Conservation (phyloP, 2,797 vertebrate genomes). For the Chloroceryle inda region DNA sequence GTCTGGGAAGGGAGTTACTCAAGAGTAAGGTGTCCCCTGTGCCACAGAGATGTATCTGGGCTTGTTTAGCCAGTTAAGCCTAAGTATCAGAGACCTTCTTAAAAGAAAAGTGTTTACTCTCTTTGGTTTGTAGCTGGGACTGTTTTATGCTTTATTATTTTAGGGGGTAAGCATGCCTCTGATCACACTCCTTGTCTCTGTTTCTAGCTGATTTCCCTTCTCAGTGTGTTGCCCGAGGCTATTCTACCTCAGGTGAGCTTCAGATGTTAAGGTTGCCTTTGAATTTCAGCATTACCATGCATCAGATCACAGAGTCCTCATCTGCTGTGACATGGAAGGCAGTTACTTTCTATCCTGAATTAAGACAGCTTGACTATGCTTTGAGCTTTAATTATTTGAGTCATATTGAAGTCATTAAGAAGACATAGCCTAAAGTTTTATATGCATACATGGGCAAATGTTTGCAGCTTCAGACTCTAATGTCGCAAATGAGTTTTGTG, state of each 20-base stretch:
- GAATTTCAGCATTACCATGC: background rate
- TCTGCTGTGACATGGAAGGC: background rate
- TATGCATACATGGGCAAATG: background rate
- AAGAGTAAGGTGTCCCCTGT: background rate
- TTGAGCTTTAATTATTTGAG: constrained; percentile 29
- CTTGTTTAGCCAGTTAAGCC: background rate
- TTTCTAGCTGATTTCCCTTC: background rate
- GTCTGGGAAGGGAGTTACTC: background rate
- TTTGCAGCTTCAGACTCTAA: background rate
- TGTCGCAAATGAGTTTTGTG: background rate
- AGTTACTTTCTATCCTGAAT: background rate
- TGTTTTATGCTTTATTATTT: background rate
- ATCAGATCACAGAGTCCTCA: background rate
- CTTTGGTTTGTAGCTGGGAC: background rate
- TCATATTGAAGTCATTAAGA: background rate
- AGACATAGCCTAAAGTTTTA: background rate
- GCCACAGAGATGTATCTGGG: background rate
- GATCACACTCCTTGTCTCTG: background rate
- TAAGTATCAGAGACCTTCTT: background rate
- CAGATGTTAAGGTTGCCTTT: background rate
- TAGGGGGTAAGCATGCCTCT: background rate
- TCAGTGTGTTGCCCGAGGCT: background rate
- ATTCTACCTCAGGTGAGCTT: background rate
- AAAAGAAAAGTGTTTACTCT: background rate
- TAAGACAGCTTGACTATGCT: background rate